These are phyloP conservation scores for Myotis brandtii DNA, from an alignment of 2,113 vertebrate species.

Conservation along the genomic window DNA sequence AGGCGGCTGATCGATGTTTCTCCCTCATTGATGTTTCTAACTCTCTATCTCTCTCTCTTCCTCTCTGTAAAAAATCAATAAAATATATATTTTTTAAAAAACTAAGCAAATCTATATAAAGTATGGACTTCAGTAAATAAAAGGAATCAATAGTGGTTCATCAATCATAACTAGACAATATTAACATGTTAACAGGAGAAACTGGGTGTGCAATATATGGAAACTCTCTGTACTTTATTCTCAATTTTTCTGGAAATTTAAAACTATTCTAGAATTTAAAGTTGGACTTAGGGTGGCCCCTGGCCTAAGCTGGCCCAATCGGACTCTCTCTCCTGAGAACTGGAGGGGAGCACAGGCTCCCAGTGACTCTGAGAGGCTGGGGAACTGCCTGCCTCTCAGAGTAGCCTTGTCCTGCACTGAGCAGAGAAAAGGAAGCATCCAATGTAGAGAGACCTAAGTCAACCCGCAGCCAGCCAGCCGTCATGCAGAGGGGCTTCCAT, in stretches of 20 bases:
- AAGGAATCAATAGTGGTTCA: background rate
- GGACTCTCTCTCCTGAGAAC: background rate
- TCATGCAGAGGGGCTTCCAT: background rate
- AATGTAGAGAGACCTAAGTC: background rate
- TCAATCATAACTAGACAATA: background rate
- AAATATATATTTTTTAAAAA: background rate
- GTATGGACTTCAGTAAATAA: background rate
- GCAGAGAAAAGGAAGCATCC: background rate
- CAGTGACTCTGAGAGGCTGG: background rate
- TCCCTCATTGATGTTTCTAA: no score
- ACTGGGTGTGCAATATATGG: background rate
- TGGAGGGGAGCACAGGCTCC: background rate
- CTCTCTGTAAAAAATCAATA: no score
- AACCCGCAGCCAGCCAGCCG: background rate
- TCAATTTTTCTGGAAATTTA: background rate
- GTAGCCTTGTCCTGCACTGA: no score
- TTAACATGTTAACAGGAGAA: background rate
- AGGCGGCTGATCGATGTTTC: no score
- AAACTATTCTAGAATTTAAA: background rate
- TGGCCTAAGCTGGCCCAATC: accelerated
- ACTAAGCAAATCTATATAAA: background rate
- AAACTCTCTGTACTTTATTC: background rate
- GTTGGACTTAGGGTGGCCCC: background rate
- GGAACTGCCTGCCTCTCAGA: background rate
- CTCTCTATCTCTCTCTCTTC: no score